A percentile compares a stretch with the other conserved stretches of the same genome.
Conservation (phyloP, 2,113 vertebrate species). For the Sylvietta virens region DNA sequence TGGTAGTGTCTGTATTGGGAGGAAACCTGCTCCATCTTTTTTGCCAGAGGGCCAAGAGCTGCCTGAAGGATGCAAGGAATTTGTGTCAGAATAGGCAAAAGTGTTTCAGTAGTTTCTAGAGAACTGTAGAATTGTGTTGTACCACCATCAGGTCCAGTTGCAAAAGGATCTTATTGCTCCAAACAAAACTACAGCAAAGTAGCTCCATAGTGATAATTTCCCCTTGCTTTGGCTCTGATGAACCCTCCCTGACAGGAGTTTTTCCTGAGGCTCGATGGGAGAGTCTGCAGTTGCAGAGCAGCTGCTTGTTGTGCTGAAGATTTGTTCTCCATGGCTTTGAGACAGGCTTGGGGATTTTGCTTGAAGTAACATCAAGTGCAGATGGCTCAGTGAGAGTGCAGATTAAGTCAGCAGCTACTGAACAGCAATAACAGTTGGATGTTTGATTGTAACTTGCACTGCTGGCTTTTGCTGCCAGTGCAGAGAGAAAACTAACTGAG, state of each 20-base stretch:
- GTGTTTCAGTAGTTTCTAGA: neutral
- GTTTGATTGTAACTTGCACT: neutral
- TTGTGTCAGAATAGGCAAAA: neutral
- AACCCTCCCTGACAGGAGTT: neutral
- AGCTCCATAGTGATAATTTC: neutral
- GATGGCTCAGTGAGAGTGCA: neutral
- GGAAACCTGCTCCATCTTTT: neutral
- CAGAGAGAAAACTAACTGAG: neutral
- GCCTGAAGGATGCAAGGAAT: neutral
- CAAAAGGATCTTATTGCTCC: neutral
- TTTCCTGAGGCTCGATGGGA: neutral
- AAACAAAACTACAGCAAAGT: neutral
- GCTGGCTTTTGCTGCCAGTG: neutral
- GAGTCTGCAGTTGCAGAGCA: neutral
- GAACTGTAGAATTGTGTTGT: neutral
- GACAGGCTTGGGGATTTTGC: neutral
- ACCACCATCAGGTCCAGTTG: rapidly evolving
- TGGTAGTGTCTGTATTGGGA: neutral
- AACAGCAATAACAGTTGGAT: neutral
- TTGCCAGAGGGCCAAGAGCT: neutral
- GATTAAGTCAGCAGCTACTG: neutral
- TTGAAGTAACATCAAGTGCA: neutral
- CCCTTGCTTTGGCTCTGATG: neutral
- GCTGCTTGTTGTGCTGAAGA: neutral
- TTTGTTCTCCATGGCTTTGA: neutral